Evolutionary conservation across 2,797 vertebrate genomes (phyloP).

Genomic region (Rhynchonycteris naso): DNA sequence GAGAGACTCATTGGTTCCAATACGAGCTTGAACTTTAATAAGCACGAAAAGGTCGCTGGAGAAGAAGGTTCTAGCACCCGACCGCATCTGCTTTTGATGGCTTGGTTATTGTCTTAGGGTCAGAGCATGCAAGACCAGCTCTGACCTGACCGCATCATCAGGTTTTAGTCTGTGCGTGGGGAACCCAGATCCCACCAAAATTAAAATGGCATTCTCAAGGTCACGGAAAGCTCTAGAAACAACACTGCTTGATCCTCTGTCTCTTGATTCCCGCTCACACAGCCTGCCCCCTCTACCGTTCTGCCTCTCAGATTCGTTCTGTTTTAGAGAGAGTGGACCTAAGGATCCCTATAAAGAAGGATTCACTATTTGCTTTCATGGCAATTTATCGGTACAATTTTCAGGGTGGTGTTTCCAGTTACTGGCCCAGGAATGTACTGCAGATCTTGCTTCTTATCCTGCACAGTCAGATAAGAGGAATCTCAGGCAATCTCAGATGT

Average conservation of each 20-base stretch:
- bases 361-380: not conserved
- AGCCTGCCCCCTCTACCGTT: too few relatives aligned
- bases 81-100: fast-evolving
- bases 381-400: not conserved
- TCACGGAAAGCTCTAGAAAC: not conserved
- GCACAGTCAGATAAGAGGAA: not conserved
- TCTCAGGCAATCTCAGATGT: not conserved
- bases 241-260: not conserved
- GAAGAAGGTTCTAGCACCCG: not conserved
- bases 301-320: not conserved
- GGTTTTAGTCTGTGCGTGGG: fast-evolving
- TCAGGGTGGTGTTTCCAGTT: not conserved
- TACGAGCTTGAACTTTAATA: fast-evolving
- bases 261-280: not conserved
- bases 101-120: not conserved
- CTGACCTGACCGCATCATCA: not conserved
- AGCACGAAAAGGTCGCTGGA: fast-evolving
- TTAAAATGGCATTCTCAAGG: not conserved
- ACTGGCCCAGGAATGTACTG: not conserved
- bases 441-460: not conserved
- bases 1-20: too few relatives aligned
- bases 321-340: not conserved
- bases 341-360: not conserved
- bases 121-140: not conserved
- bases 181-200: not conserved